Base-by-base conservation (phyloP, 1,140 invertebrate genomes). In the Bombus waltoni region DNA sequence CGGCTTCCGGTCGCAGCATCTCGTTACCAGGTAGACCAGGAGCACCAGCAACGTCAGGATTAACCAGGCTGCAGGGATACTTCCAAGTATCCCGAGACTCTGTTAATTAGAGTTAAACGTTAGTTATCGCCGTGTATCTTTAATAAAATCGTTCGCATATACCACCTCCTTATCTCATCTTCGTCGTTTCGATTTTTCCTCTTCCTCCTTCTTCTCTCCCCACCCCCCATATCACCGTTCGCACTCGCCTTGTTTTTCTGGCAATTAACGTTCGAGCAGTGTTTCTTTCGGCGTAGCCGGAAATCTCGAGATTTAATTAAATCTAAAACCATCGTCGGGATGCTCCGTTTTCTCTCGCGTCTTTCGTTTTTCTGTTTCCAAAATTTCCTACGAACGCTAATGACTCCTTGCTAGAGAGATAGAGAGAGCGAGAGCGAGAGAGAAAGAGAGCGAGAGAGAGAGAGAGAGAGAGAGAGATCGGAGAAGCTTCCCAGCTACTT, bases 1-100 rank as follows among this genome's bases (percentile, higher is more conserved):
- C 82, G 98, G 97, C 94, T 98, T 98, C 91, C 98, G 96, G 95
- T 99, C 98, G 96, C 98, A 99, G 95, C 98, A 99, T 95, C 98
- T 96, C 87, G 98, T 98, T 94, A 99, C 97, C 90, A 99, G 96
- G 95, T 99, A 99, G 88, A 98, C 97, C 89, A 99, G 96, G 86
- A 98, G 96, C 66, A 98, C 96, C 86, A 99, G 96, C 85, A 99
- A 96, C 15, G 98, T 98, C 32, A 99, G 95, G 90, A 99, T 98
- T 88, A 99, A 96, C 97, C 98, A 97, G 18, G 97, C 97, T 78
- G 98, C 98, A 15, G 98, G 98, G 88, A 98, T 96, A 32, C 98
- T 98, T 35, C 97, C 98, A 88, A 99, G 95, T 90, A 99, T 98
- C 22, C 98, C 98, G 92, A 99, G 96, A 91, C 98, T 98, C 98